Percentiles rank a stretch among this genome's conserved stretches.
phyloP scores from a whole-genome alignment of 2,797 vertebrate species.

The Peromyscus attwateri region DNA sequence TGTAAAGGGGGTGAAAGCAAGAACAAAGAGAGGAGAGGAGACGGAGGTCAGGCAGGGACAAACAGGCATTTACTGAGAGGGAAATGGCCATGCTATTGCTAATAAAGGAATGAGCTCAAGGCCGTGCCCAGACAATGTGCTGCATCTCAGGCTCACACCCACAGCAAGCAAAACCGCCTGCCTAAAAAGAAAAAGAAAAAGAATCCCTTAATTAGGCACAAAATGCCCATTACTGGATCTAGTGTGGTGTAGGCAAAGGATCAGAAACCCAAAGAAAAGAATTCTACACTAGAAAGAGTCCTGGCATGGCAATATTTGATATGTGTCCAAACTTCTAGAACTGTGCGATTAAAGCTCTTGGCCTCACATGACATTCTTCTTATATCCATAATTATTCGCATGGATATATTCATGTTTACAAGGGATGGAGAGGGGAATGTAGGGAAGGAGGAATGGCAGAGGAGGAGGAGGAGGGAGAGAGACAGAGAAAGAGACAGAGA shows the following conservation, averaged over 20 bases:
- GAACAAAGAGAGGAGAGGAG: not conserved
- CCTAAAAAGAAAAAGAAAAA: not conserved
- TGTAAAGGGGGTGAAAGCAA: not conserved
- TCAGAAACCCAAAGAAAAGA: not conserved
- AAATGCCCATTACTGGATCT: not conserved
- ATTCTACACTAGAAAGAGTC: not conserved
- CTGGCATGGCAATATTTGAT: not conserved
- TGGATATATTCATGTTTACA: accelerated
- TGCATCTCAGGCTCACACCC: not conserved
- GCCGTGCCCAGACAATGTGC: accelerated
- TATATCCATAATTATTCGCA: accelerated
- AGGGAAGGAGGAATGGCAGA: not conserved
- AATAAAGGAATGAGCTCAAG: not conserved
- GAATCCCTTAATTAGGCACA: not conserved
- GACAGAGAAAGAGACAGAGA: not conserved
- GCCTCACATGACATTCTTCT: accelerated
- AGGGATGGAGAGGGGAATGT: not conserved
- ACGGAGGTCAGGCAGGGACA: too few relatives aligned
- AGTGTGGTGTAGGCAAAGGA: not conserved
- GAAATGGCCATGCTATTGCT: accelerated
- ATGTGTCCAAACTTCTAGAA: accelerated
- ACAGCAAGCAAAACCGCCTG: not conserved
- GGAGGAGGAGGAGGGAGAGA: not conserved
- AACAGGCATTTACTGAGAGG: accelerated
- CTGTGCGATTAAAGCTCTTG: not conserved